phyloP scores from a whole-genome alignment of 2,888 invertebrate species.

The Megalurothrips usitatus region DNA sequence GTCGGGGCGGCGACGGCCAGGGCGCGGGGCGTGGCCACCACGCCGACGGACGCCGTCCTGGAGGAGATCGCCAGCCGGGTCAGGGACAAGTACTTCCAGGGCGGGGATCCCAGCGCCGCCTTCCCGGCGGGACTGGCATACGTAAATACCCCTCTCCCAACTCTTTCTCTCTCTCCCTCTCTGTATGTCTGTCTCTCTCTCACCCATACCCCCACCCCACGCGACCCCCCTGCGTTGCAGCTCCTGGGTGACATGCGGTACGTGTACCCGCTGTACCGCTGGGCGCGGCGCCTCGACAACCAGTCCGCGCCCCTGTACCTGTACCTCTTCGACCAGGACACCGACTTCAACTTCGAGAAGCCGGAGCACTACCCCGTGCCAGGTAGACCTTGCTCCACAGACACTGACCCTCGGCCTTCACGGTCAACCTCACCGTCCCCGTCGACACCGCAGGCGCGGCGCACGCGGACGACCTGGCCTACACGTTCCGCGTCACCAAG shows the following conservation, averaged over 20 bases:
- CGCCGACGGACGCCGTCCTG: not conserved
- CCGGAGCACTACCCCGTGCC: too few relatives aligned
- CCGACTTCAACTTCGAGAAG: not conserved
- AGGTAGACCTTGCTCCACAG: too few relatives aligned
- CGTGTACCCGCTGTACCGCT: constrained; percentile 12
- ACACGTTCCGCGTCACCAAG: not conserved
- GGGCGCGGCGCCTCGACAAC: not conserved
- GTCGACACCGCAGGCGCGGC: not conserved
- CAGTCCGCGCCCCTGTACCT: not conserved
- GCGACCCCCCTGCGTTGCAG: not conserved
- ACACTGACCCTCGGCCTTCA: too few relatives aligned
- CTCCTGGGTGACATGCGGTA: not conserved
- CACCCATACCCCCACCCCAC: not conserved
- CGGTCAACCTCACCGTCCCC: too few relatives aligned
- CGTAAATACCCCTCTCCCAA: not conserved
- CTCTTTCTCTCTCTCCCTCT: not conserved
- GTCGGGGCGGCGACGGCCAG: not conserved
- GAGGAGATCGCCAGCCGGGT: not conserved
- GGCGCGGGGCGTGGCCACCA: not conserved
- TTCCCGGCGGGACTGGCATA: not conserved
- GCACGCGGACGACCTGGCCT: not conserved
- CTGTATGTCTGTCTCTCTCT: not conserved
- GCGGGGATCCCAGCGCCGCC: not conserved
- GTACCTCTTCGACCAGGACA: not conserved
- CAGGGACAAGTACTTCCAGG: not conserved